Conservation (phyloP, 2,888 invertebrate genomes). For the Synanthedon myopaeformis region DNA sequence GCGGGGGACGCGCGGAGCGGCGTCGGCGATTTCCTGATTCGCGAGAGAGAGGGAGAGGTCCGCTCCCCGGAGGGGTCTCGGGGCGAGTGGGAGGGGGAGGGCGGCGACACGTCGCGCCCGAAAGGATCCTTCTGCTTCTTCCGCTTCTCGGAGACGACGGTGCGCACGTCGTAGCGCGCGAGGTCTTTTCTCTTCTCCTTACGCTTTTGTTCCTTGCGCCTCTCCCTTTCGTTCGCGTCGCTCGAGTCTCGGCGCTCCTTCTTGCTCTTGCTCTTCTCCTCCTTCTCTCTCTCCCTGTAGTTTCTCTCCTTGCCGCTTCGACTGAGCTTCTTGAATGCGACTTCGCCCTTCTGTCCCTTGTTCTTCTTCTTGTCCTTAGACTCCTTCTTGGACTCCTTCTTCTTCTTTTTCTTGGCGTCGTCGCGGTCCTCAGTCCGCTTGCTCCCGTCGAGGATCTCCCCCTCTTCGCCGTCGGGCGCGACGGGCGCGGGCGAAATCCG, state of each 20-base stretch:
- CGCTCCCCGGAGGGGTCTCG: background rate
- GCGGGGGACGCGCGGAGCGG: constrained; percentile 13
- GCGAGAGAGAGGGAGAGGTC: constrained; percentile 13
- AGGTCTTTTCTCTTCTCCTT: constrained; percentile 79
- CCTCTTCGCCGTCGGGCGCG: constrained; percentile 64
- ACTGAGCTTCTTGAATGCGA: constrained; percentile 83
- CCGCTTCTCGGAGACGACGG: constrained; percentile 78
- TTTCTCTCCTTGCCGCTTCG: constrained; percentile 82
- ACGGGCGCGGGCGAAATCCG: constrained; percentile 42
- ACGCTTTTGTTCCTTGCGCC: constrained; percentile 38
- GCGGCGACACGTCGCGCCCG: constrained; percentile 77
- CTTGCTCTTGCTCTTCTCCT: constrained; percentile 40
- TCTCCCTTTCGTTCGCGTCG: constrained; percentile 29
- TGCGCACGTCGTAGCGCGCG: constrained; percentile 85
- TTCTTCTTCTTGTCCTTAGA: constrained; percentile 46
- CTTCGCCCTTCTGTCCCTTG: constrained; percentile 65
- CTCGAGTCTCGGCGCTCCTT: constrained; percentile 23
- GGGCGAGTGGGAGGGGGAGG: constrained; percentile 25
- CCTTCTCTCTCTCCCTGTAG: constrained; percentile 75
- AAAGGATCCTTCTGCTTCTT: constrained; percentile 79
- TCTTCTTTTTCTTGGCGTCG: constrained; percentile 60
- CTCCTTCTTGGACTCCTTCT: constrained; percentile 64
- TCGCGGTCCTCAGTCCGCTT: constrained; percentile 20
- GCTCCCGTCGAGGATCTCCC: constrained; percentile 67
- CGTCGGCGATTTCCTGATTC: constrained; percentile 7